These are phyloP conservation scores for Erebia ligea DNA, from an alignment of 2,888 invertebrate genomes.

Conservation along the genomic window DNA sequence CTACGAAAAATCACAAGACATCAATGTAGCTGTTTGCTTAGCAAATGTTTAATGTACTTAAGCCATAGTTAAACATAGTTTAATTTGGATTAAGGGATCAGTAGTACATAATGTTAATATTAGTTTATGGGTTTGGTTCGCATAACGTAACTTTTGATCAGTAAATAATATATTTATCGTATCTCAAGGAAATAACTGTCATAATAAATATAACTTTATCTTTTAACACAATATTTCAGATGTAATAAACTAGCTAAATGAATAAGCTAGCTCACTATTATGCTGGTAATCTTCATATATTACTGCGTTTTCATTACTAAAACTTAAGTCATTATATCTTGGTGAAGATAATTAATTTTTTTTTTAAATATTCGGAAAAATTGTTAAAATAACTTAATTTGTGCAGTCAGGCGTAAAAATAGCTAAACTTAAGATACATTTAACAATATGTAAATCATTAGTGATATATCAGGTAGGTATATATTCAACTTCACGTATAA, in stretches of 20 bases:
- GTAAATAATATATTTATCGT: constrained; percentile 2
- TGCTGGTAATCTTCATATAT: not conserved
- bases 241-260: not conserved
- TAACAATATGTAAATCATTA: not conserved
- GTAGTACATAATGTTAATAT: not conserved
- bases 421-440: no score
- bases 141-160: not conserved
- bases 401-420: not conserved
- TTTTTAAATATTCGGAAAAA: not conserved
- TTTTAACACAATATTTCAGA: no score
- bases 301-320: no score
- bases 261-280: not conserved
- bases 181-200: constrained; percentile 6
- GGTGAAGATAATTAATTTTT: no score
- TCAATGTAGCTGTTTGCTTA: constrained; percentile 17
- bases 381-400: not conserved
- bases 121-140: not conserved
- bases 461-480: not conserved
- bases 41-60: constrained; percentile 24
- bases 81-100: constrained; percentile 32
- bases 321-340: no score
- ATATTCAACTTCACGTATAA: no score
- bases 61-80: constrained; percentile 25
- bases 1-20: not conserved
- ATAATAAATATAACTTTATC: no score